Evolutionary conservation across 1,140 invertebrate species (phyloP), one percentile per base, ranked within the genome.

Genomic region (Bombus huntii): DNA sequence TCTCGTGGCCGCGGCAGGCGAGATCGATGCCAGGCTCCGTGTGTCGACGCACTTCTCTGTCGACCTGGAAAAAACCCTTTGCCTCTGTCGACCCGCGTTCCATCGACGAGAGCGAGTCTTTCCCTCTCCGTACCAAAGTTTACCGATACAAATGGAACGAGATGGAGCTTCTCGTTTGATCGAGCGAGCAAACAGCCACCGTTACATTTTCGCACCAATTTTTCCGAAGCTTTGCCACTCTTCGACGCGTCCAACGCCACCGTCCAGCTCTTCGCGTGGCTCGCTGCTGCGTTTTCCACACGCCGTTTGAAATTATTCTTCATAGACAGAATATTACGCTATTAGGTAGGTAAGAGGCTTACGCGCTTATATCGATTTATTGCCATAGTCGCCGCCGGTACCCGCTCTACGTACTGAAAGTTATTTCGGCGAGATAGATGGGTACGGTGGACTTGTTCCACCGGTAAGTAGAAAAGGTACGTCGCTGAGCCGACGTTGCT

Each of bases 341-440:
- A 68, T 81, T 75, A 81, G 68, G 22, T 28, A n/a, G 59, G 71
- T 85, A 85, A 85, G 84, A 85, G 71, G 84, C 84, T 85, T 85
- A 81, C 84, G 44, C 71, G 84, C 79, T 85, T 81, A 85, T 59
- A 86, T 86, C 81, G 85, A 86, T 86, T 86, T 86, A 86, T 83
- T 53, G 80, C 62, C 59, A 18, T 62, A 76, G 72, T 70, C 59
- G 77, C 84, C 28, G 25, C 28, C 22, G 25, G 39, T 44, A 31
- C 37, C 28, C 47, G 42, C 44, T 25, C 66, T 47, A 57, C 31
- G 13, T 25, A 37, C 39, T 34, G 72, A 77, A 83, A 75, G 73
- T 86, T 86, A 86, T 82, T 83, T 74, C 25, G 65, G 59, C 53
- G 42, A 70, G 75, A 47, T 39, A 18, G 65, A 59, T 31, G 82